phyloP scores from a whole-genome alignment of 2,888 invertebrate genomes.

The Pristionchus maxplancki region DNA sequence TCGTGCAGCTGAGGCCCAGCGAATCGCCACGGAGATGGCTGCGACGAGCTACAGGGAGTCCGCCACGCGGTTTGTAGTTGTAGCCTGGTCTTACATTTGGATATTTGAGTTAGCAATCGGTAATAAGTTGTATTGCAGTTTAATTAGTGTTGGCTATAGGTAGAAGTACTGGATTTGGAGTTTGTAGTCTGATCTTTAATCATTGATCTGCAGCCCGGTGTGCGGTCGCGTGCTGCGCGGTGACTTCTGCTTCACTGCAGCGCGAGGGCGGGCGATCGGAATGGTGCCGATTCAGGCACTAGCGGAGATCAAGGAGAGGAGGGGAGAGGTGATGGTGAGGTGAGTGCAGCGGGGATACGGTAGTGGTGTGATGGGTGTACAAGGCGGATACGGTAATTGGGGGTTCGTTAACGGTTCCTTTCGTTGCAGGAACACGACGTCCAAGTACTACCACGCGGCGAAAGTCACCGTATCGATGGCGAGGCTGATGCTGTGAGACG shows the following conservation, averaged over 20 bases:
- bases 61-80: conserved; percentile 57
- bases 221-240: conserved; percentile 69
- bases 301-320: conserved; percentile 35
- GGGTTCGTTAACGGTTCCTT: not conserved
- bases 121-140: not conserved
- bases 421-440: conserved; percentile 64
- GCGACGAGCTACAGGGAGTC: conserved; percentile 55
- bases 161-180: not conserved
- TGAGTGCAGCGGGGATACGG: not conserved
- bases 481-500: conserved; percentile 10
- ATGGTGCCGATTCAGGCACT: conserved; percentile 60
- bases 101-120: not conserved
- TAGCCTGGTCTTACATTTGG: not conserved
- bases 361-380: too few species aligned
- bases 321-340: conserved; percentile 21
- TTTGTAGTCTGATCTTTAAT: too few species aligned
- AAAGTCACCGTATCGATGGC: conserved; percentile 50
- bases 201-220: conserved; percentile 64
- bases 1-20: conserved; percentile 29
- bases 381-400: not conserved
- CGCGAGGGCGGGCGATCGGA: conserved; percentile 61
- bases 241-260: conserved; percentile 65
- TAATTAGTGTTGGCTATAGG: not conserved
- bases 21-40: conserved; percentile 56
- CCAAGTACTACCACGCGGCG: conserved; percentile 69